Conservation (phyloP, 37 sponge, comb jelly and placozoan species). For the Diacarnus erythraeanus region DNA sequence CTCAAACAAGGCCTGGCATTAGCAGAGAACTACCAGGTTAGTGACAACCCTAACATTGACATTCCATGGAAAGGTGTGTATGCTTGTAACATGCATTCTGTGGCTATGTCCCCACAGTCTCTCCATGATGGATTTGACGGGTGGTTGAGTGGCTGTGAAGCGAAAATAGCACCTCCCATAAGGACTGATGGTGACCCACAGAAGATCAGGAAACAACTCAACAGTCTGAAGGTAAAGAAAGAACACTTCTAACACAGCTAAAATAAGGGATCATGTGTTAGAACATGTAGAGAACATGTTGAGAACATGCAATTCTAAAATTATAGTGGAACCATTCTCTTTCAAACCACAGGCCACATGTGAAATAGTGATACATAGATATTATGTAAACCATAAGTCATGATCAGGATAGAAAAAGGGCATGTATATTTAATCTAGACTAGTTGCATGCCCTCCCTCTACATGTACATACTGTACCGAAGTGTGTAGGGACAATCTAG, state of each 20-base stretch:
- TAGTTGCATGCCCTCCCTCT: too few relatives aligned
- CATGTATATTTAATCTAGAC: too few relatives aligned
- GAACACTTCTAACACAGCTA: not conserved
- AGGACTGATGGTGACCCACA: slow-evolving; percentile 46
- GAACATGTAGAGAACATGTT: not conserved
- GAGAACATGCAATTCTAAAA: not conserved
- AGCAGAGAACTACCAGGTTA: slow-evolving; percentile 59
- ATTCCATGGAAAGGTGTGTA: too few relatives aligned
- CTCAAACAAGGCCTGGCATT: slow-evolving; percentile 31
- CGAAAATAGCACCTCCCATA: slow-evolving; percentile 25
- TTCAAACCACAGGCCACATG: too few relatives aligned
- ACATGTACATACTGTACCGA: too few relatives aligned
- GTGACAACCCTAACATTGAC: not conserved
- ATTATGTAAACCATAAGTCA: too few relatives aligned
- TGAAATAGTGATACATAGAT: too few relatives aligned
- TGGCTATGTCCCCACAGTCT: not conserved
- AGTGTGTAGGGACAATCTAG: too few relatives aligned
- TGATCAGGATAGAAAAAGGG: too few relatives aligned
- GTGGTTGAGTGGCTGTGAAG: slow-evolving; percentile 59
- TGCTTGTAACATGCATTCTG: not conserved
- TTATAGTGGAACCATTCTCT: too few relatives aligned
- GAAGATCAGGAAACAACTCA: slow-evolving; percentile 32
- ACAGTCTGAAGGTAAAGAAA: slow-evolving; percentile 38
- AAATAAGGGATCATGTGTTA: too few relatives aligned
- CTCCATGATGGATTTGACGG: slow-evolving; percentile 29